Evolutionary conservation across 2,113 vertebrate species (phyloP).

Genomic region (Gasterosteus aculeatus): DNA sequence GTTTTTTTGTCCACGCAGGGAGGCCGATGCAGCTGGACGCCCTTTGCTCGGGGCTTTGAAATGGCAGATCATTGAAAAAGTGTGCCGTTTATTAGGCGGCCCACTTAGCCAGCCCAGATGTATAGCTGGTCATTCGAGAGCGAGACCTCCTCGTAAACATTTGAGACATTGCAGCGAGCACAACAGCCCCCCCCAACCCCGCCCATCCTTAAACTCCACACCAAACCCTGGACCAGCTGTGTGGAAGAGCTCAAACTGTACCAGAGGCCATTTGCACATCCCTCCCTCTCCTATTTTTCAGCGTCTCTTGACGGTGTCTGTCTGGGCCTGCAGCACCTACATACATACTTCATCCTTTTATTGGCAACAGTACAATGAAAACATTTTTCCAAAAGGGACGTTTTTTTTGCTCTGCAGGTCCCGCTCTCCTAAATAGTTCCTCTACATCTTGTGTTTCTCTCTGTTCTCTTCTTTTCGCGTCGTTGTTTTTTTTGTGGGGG

Average conservation of each 20-base stretch:
- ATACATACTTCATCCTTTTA: slow-evolving; percentile 43
- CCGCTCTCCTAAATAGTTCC: slow-evolving; percentile 68
- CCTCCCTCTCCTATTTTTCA: slow-evolving; percentile 54
- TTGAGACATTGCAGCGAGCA: slow-evolving; percentile 50
- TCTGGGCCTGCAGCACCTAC: slow-evolving; percentile 58
- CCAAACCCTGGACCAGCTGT: slow-evolving; percentile 59
- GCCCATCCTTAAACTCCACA: slow-evolving; percentile 30
- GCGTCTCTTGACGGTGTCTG: slow-evolving; percentile 30
- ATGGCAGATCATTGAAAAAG: slow-evolving; percentile 62
- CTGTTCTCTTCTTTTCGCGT: slow-evolving; percentile 18
- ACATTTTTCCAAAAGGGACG: slow-evolving; percentile 67
- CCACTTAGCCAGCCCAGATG: slow-evolving; percentile 74
- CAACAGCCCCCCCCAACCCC: slow-evolving; percentile 42
- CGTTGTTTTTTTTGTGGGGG: background rate
- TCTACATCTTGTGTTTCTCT: slow-evolving; percentile 58
- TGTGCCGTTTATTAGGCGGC: slow-evolving; percentile 72
- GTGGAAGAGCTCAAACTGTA: slow-evolving; percentile 45
- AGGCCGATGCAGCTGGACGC: slow-evolving; percentile 62
- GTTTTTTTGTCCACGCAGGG: slow-evolving; percentile 48
- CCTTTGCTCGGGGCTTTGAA: slow-evolving; percentile 65
- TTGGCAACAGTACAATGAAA: slow-evolving; percentile 76
- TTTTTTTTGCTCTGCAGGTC: slow-evolving; percentile 70
- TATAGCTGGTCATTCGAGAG: slow-evolving; percentile 73
- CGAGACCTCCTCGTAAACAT: slow-evolving; percentile 72
- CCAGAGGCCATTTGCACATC: slow-evolving; percentile 45